Evolutionary conservation across 2,888 invertebrate species (phyloP), one percentile per base, ranked within the genome.

Genomic region (Patella depressa): DNA sequence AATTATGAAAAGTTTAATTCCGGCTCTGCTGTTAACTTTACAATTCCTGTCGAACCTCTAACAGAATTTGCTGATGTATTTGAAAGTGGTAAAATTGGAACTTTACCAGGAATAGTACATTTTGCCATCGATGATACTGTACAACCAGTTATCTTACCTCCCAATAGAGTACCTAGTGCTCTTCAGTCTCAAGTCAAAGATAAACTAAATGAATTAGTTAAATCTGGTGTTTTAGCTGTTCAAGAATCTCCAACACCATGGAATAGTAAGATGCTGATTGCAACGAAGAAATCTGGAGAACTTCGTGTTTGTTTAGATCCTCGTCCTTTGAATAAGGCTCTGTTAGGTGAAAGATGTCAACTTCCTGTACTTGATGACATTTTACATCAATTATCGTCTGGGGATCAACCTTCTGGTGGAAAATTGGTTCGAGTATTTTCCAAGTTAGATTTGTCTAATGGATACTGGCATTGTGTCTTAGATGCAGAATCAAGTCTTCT

Each of bases 401-500:
- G 29, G 1, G 29, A 34, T 34, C 34, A 34, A 34, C 34, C 34
- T 5, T 34, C 34, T 34, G 34, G 34, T 34, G 34, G 34, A 34
- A 34, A 34, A 34, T 34, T 34, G 34, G 34, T 34, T 34, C 53
- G 73, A 53, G 7, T 54, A 73, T 17, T 29, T 29, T 29, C 29
- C 29, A 29, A 29, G 29, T 29, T 29, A 29, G 29, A 29, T 29
- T 29, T 29, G 29, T 29, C 29, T 29, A 29, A 29, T 29, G 29
- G 29, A 29, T 29, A 29, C 29, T 79, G 75, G 77, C 80, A 81
- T 15, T 53, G 71, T 15, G 24, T 55, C 3, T 34, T 81, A n/a
- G 80, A 82, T 72, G 70, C 77, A 45, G 65, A 72, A n/a, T 71
- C 59, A 12, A 77, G 78, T 29, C 19, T 24, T 2, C 75, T 80